Base-by-base conservation (phyloP, 2,888 invertebrate species). In the Heteromurus nitidus region DNA sequence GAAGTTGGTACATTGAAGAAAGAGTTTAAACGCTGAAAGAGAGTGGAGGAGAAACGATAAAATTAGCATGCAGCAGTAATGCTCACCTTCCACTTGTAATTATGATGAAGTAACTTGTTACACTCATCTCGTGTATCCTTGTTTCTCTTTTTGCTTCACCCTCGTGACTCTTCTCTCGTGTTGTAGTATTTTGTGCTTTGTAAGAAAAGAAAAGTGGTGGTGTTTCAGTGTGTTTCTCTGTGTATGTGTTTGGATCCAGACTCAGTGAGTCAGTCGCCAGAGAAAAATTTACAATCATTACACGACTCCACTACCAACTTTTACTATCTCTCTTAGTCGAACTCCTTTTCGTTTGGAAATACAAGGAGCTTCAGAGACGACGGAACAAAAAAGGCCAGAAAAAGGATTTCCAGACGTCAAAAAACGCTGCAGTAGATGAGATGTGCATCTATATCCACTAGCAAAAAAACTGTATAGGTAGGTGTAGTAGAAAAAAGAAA, bases 261-360 rank as follows among this genome's bases (percentile, higher is more conserved):
- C n/a, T n/a, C n/a, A 36, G 36, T 36, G 36, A 36, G 36, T 9
- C 7, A 36, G 60, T 72, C 50, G 58, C 65, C 75, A 44, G 58
- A 67, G 76, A 76, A 76, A 74, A 67, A 76, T 68, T 76, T 76
- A 68, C 26, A 76, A 53, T 60, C 76, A 47, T 68, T 76, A 58
- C 76, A 76, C 55, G 76, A 55, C 58, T 75, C n/a, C 16, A 28
- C 30, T 44, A n/a, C n/a, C 9, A 9, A 9, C 26, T 44, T 18
- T 42, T 31, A n/a, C 22, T 55, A 18, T n/a, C 31, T 31, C 20
- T 64, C 36, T 58, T 24, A 24, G 24, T 26, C 53, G 7, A 9
- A 3, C 24, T 58, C n/a, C 24, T 50, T 16, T 50, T n/a, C n/a
- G n/a, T n/a, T n/a, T n/a, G n/a, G n/a, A n/a, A 9, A 64, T 7